A percentile compares a stretch with the other conserved stretches of the same genome.
Conservation (phyloP, 1,140 invertebrate species). For the Adelges cooleyi region DNA sequence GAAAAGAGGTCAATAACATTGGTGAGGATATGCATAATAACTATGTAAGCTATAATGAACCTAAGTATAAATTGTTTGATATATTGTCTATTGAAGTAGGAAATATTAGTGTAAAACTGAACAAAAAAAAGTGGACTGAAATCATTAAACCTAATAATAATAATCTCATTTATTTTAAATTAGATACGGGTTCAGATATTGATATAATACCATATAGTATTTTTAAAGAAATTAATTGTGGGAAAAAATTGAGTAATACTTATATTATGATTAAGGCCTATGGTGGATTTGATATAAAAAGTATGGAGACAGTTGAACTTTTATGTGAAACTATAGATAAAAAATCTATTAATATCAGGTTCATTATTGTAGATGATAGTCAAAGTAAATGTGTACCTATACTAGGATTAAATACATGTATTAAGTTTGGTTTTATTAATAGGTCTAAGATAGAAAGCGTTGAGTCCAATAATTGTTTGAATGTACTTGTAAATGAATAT, state of each 20-base stretch:
- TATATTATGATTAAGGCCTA: not conserved
- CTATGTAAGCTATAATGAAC: too few relatives aligned
- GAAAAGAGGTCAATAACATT: too few relatives aligned
- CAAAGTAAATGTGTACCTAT: too few relatives aligned
- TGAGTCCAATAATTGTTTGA: not conserved
- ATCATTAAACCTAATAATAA: not conserved
- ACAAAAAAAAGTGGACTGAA: not conserved
- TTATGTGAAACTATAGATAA: not conserved
- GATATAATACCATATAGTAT: not conserved
- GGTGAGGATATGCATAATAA: not conserved
- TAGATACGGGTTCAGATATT: not conserved
- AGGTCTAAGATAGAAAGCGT: too few relatives aligned
- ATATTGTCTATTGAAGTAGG: too few relatives aligned
- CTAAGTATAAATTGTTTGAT: not conserved
- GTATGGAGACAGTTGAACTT: not conserved
- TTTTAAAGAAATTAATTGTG: not conserved
- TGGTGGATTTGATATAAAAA: not conserved
- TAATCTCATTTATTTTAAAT: not conserved
- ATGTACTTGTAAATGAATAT: too few relatives aligned
- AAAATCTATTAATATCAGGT: too few relatives aligned
- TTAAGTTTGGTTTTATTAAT: not conserved
- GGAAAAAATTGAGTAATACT: not conserved
- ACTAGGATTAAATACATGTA: not conserved
- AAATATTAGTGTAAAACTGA: too few relatives aligned
- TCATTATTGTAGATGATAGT: not conserved